Percentiles rank a stretch among this genome's conserved stretches.
These are phyloP conservation scores for Grus americana DNA, from an alignment of 2,113 vertebrate genomes.

Conservation along the genomic window DNA sequence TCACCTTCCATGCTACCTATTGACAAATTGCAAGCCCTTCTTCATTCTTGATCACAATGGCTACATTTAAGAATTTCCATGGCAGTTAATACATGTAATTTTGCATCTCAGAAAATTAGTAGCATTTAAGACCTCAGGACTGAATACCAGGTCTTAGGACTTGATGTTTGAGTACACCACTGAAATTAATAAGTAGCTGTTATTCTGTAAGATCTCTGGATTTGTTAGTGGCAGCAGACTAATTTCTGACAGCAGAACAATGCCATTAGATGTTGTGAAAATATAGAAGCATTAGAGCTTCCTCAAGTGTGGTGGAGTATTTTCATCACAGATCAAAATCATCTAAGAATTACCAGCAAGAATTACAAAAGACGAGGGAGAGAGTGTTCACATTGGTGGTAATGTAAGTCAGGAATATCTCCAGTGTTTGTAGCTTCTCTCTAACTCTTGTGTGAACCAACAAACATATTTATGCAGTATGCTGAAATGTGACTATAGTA, in stretches of 20 bases:
- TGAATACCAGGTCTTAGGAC: background rate
- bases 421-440: background rate
- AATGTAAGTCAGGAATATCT: background rate
- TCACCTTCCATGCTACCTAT: background rate
- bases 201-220: background rate
- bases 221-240: background rate
- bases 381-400: background rate
- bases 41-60: background rate
- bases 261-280: background rate
- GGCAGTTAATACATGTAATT: background rate
- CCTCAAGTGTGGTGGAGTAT: background rate
- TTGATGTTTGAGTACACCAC: background rate
- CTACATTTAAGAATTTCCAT: background rate
- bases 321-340: background rate
- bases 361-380: background rate
- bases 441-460: background rate
- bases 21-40: background rate
- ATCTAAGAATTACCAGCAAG: background rate
- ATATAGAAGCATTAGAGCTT: background rate
- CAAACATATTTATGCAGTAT: background rate
- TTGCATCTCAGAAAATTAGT: background rate
- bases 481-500: background rate
- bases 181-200: background rate
- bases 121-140: background rate
- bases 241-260: background rate